Conservation (phyloP, 2,888 invertebrate species). For the Thereva nobilitata region DNA sequence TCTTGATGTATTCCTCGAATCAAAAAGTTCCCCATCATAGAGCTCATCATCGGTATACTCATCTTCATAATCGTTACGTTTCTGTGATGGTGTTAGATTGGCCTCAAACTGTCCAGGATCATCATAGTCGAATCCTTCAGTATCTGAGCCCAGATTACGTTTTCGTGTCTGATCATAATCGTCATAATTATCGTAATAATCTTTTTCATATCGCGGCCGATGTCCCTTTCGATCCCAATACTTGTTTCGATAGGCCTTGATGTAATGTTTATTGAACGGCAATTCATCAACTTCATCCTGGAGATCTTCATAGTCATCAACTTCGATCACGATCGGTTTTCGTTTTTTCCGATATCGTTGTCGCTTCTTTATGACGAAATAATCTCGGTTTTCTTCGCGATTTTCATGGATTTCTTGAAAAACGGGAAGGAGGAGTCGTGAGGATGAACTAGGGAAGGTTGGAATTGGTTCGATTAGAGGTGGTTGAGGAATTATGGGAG, state of each 20-base stretch:
- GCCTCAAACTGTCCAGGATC: conserved; percentile 18
- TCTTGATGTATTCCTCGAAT: conserved; percentile 45
- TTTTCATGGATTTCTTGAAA: conserved; percentile 43
- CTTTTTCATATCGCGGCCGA: not conserved
- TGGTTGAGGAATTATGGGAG: conserved; percentile 4
- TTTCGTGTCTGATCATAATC: conserved; percentile 8
- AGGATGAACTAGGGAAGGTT: not conserved
- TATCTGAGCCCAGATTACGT: conserved; percentile 6
- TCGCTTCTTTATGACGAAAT: conserved; percentile 50
- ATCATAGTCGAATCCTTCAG: conserved; percentile 16
- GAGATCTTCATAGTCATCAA: conserved; percentile 47
- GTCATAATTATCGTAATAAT: conserved; percentile 2
- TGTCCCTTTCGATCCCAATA: conserved; percentile 24
- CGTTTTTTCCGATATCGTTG: conserved; percentile 45
- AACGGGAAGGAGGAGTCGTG: conserved; percentile 41
- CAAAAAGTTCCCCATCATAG: conserved; percentile 47
- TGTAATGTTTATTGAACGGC: conserved; percentile 17
- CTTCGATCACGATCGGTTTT: conserved; percentile 46
- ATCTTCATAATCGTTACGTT: conserved; percentile 39
- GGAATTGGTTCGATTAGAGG: not conserved
- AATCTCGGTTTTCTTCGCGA: conserved; percentile 46
- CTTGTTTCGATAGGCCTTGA: conserved; percentile 17
- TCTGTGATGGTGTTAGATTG: conserved; percentile 12
- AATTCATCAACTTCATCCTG: conserved; percentile 41
- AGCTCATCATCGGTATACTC: conserved; percentile 27